Evolutionary conservation across 2,888 invertebrate genomes (phyloP).

Genomic region (Invenusta paracnida): DNA sequence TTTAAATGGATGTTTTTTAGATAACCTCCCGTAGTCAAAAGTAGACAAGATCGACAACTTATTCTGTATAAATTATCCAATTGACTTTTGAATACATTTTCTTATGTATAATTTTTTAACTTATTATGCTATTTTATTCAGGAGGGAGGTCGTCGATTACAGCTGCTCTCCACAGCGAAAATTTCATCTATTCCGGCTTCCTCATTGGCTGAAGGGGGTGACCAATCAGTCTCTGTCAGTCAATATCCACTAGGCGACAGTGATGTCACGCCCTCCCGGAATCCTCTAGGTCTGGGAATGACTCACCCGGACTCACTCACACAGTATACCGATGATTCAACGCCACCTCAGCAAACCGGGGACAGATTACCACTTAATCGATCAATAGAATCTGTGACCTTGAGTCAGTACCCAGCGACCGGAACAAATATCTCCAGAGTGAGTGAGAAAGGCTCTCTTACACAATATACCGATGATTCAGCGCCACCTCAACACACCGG

Average conservation of each 20-base stretch:
- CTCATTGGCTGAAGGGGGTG: neutral
- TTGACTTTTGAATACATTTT: too few relatives aligned
- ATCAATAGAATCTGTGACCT: neutral
- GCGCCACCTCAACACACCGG: neutral
- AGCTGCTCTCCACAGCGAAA: neutral
- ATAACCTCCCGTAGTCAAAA: too few relatives aligned
- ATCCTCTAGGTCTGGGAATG: neutral
- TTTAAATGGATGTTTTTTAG: too few relatives aligned
- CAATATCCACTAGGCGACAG: neutral
- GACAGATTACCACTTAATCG: neutral
- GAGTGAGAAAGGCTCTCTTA: neutral
- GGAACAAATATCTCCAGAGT: neutral
- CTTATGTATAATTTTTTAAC: too few relatives aligned
- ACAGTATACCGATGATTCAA: neutral
- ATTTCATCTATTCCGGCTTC: neutral
- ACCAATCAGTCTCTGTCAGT: neutral
- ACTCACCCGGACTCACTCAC: neutral
- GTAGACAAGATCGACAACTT: too few relatives aligned
- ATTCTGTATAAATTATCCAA: too few relatives aligned
- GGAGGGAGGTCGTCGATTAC: neutral
- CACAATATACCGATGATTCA: neutral
- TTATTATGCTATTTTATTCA: too few relatives aligned
- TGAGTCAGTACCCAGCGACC: neutral
- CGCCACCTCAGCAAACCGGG: neutral
- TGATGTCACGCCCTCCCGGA: neutral